Evolutionary conservation across 1,140 invertebrate genomes (phyloP), one percentile per base, ranked within the genome.

Genomic region (Araneus ventricosus): DNA sequence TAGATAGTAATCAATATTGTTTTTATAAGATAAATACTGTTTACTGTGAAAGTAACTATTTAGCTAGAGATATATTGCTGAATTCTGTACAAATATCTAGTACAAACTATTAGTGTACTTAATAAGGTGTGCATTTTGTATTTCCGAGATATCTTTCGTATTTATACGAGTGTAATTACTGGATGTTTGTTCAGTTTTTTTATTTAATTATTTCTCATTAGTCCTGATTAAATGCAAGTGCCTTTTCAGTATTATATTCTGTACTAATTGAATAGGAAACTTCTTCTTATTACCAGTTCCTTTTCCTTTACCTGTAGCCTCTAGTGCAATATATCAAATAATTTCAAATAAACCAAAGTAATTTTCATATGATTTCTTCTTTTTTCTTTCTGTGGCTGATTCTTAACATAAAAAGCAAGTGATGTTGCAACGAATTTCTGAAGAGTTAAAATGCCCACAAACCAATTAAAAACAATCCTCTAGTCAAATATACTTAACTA

Each of bases 181-280:
- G 6, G n/a, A 27, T 67, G 17, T 17, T 22, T 5, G 57, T 59
- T 17, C 57, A 59, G 24, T 59, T 59, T 59, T 59, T 57, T 20
- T 2, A 8, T n/a, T 67, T 8, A n/a, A 67, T 27, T 67, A n/a
- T 67, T 67, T 67, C 3, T 27, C 6, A 27, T 67, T 67, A 67
- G 63, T n/a, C 10, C n/a, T 67, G 27, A 27, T 67, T 27, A n/a
- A 27, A 27, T 67, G 6, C 0, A 67, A 67, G 63, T 67, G 63
- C 63, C 63, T 67, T 67, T 67, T 67, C 63, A 67, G 63, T 67
- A 67, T 67, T 67, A 14, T 67, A 27, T 67, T 67, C 10, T 67
- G 24, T 30, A 67, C 27, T 67, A 67, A 67, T 27, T 27, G n/a
- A 27, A 30, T 27, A 27, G 27, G 2, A n/a, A n/a, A 1, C n/a